These are phyloP conservation scores for Hycleus phaleratus DNA, from an alignment of 1,140 invertebrate species.

Conservation along the genomic window DNA sequence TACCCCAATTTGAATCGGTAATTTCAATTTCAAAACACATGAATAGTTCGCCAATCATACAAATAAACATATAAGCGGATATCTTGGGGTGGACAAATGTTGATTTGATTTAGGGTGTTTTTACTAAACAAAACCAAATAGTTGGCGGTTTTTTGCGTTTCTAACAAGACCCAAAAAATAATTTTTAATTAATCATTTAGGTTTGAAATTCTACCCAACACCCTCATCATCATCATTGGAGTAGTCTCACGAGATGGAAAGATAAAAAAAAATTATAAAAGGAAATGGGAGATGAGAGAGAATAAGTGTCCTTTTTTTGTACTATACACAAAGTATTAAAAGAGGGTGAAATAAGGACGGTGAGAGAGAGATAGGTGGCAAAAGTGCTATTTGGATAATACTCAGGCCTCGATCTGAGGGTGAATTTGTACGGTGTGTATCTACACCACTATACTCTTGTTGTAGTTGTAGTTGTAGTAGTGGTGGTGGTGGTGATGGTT, in stretches of 20 bases:
- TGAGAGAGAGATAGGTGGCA: slow-evolving; percentile 7
- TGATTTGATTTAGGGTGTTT: too few relatives aligned
- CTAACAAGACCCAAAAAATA: background rate
- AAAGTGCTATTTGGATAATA: slow-evolving; percentile 21
- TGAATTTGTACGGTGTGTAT: too few relatives aligned
- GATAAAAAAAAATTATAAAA: slow-evolving; percentile 3
- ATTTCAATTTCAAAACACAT: slow-evolving; percentile 3
- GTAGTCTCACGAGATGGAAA: background rate
- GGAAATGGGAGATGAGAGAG: background rate
- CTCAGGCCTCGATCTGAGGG: background rate
- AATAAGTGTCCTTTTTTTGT: slow-evolving; percentile 12
- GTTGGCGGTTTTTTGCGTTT: too few relatives aligned
- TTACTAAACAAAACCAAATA: too few relatives aligned
- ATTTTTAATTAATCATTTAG: slow-evolving; percentile 8
- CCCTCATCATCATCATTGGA: background rate
- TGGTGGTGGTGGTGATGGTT: too few relatives aligned
- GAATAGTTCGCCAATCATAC: too few relatives aligned
- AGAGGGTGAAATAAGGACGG: slow-evolving; percentile 9
- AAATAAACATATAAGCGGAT: too few relatives aligned
- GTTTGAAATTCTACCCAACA: background rate
- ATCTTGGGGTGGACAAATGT: too few relatives aligned
- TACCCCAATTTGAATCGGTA: slow-evolving; percentile 2
- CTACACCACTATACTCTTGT: too few relatives aligned
- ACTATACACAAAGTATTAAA: background rate
- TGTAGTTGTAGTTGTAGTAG: too few relatives aligned